phyloP scores from a whole-genome alignment of 2,888 invertebrate species.

The Brachylomia viminalis region DNA sequence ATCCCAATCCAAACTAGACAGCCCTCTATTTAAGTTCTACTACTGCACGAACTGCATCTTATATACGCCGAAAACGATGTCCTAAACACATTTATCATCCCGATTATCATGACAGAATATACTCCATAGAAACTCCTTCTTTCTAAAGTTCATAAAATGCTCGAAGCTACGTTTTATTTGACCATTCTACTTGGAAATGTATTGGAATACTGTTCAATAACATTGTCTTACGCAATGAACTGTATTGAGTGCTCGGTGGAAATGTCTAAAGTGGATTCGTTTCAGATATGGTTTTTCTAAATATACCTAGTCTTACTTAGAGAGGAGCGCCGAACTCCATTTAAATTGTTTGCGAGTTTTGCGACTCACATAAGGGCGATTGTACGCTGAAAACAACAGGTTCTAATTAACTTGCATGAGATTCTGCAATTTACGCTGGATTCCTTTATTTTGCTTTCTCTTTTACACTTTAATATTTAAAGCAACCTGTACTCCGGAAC shows the following conservation, averaged over 20 bases:
- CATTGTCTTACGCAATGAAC: slow-evolving; percentile 43
- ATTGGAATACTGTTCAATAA: slow-evolving; percentile 56
- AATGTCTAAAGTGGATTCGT: slow-evolving; percentile 46
- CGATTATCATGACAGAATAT: not conserved
- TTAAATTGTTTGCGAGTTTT: slow-evolving; percentile 48
- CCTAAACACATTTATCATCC: not conserved
- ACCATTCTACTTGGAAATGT: slow-evolving; percentile 37
- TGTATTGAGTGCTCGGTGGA: slow-evolving; percentile 46
- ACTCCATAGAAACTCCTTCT: slow-evolving; percentile 5
- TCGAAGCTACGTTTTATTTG: slow-evolving; percentile 39
- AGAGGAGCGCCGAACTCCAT: slow-evolving; percentile 4
- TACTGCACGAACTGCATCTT: not conserved
- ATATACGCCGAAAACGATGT: not conserved
- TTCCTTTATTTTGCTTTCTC: slow-evolving; percentile 48
- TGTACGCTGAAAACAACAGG: slow-evolving; percentile 45
- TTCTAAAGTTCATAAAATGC: slow-evolving; percentile 15
- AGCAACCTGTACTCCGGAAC: slow-evolving; percentile 39
- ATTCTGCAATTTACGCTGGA: slow-evolving; percentile 54
- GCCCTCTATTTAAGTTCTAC: not conserved
- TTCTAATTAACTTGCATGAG: slow-evolving; percentile 60
- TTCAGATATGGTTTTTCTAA: slow-evolving; percentile 48
- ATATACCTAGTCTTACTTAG: slow-evolving; percentile 36
- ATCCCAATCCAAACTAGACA: not conserved
- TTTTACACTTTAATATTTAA: slow-evolving; percentile 58
- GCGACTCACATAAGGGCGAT: slow-evolving; percentile 36